A percentile compares a stretch with the other conserved stretches of the same genome.
These are phyloP conservation scores for Apotomis betuletana DNA, from an alignment of 2,888 invertebrate genomes.

Conservation along the genomic window DNA sequence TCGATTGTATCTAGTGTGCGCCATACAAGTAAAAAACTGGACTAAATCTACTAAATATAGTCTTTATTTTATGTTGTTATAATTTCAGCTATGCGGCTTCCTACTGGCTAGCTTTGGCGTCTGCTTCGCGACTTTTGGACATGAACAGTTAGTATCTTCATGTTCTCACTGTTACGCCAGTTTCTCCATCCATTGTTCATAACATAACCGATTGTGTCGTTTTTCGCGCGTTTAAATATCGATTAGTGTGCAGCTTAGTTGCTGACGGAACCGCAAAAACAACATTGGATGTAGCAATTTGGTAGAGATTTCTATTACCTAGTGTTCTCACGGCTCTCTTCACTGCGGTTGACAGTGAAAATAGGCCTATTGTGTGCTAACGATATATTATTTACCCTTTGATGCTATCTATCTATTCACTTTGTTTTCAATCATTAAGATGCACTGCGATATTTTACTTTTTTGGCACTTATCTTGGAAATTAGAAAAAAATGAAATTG, in stretches of 20 bases:
- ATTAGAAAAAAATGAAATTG: slow-evolving; percentile 1
- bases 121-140: slow-evolving; percentile 80
- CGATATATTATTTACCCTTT: slow-evolving; percentile 54
- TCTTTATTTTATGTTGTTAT: slow-evolving; percentile 50
- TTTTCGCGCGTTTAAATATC: slow-evolving; percentile 47
- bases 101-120: slow-evolving; percentile 76
- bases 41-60: neutral
- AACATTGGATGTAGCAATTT: slow-evolving; percentile 65
- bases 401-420: slow-evolving; percentile 46
- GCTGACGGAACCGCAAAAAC: slow-evolving; percentile 66
- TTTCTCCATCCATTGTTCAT: slow-evolving; percentile 48
- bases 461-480: slow-evolving; percentile 1
- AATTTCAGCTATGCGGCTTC: slow-evolving; percentile 77
- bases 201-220: slow-evolving; percentile 44
- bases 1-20: slow-evolving; percentile 48
- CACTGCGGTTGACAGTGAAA: slow-evolving; percentile 78
- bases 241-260: slow-evolving; percentile 51
- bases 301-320: slow-evolving; percentile 70
- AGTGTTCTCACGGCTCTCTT: slow-evolving; percentile 73
- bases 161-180: slow-evolving; percentile 48
- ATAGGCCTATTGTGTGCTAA: slow-evolving; percentile 70
- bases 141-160: slow-evolving; percentile 79
- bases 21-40: slow-evolving; percentile 24
- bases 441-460: slow-evolving; percentile 42
- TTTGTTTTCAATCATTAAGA: slow-evolving; percentile 62